These are phyloP conservation scores for Enteromius trimaculatus DNA, from an alignment of 2,797 vertebrate genomes.

Conservation along the genomic window DNA sequence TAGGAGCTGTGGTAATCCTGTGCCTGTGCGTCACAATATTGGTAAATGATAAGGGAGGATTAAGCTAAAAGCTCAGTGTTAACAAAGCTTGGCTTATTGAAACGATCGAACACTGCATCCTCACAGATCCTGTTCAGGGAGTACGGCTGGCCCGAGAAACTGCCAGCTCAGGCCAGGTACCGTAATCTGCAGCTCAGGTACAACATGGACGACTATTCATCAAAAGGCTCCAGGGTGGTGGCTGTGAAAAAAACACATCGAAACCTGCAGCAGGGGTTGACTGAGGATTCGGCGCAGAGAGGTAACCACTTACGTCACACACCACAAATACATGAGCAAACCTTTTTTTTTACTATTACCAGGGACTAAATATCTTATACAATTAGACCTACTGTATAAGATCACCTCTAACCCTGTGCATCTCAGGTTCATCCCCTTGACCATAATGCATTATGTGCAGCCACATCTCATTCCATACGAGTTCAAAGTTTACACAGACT, in stretches of 20 bases:
- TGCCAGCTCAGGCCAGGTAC: conserved; percentile 71
- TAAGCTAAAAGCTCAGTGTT: not conserved
- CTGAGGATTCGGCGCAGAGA: conserved; percentile 67
- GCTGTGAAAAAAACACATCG: conserved; percentile 75
- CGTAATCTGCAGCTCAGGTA: conserved; percentile 80
- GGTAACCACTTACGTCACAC: conserved; percentile 59
- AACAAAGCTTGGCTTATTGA: not conserved
- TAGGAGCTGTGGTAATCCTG: conserved; percentile 77
- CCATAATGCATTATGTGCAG: not conserved
- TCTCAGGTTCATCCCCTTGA: not conserved
- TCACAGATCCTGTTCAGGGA: conserved; percentile 82
- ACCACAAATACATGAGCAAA: not conserved
- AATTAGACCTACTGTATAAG: not conserved
- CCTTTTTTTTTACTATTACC: not conserved
- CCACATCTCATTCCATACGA: not conserved
- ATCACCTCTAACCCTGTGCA: not conserved
- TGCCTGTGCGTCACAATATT: conserved; percentile 77
- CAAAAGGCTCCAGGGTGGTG: conserved; percentile 71
- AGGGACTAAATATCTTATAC: not conserved
- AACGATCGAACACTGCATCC: not conserved
- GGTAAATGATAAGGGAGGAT: conserved; percentile 71
- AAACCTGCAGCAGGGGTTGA: conserved; percentile 66
- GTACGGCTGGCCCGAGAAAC: conserved; percentile 79
- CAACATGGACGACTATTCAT: conserved; percentile 83
- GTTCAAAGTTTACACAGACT: not conserved